Evolutionary conservation across 2,888 invertebrate species (phyloP), one percentile per base, ranked within the genome.

Genomic region (Imbricaverruca yamaguchii): DNA sequence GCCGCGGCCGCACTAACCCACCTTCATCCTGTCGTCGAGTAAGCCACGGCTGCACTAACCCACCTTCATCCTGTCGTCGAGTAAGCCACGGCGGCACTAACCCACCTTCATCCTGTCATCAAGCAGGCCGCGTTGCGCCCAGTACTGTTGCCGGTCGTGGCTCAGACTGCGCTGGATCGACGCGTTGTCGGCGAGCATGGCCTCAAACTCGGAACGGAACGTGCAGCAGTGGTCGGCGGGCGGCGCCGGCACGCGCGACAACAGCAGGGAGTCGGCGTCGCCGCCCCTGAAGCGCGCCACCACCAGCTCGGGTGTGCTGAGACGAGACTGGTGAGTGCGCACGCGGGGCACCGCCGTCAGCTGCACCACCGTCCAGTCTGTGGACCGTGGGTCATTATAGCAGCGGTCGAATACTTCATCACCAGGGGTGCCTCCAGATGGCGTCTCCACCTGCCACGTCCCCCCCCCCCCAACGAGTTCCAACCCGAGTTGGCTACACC

Each of bases 51-150:
- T n/a, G n/a, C n/a, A n/a, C n/a, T n/a, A n/a, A n/a, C n/a, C n/a
- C n/a, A n/a, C n/a, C n/a, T n/a, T n/a, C n/a, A n/a, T n/a, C n/a
- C n/a, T n/a, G n/a, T n/a, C n/a, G n/a, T n/a, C n/a, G n/a, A n/a
- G n/a, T n/a, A n/a, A n/a, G n/a, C n/a, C 39, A 4, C 39, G 39
- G 39, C 39, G 39, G 67, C 82, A 53, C 82, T 81, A 82, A 6
- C 81, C 78, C 18, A 80, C 81, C 74, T 82, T 82, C 82, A 83
- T 82, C 25, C 82, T 78, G 15, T 74, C 57, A n/a, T 82, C 82
- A 15, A 79, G 79, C 79, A 56, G 79, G 12, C 79, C 23, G 13
- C 56, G 79, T 25, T 59, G n/a, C 13, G 57, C 23, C 56, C 57
- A 56, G 79, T 57, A 59, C 23, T 59, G 55, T 9, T 56, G 57